Base-by-base conservation (phyloP, 2,113 vertebrate species). In the Bufo bufo region DNA sequence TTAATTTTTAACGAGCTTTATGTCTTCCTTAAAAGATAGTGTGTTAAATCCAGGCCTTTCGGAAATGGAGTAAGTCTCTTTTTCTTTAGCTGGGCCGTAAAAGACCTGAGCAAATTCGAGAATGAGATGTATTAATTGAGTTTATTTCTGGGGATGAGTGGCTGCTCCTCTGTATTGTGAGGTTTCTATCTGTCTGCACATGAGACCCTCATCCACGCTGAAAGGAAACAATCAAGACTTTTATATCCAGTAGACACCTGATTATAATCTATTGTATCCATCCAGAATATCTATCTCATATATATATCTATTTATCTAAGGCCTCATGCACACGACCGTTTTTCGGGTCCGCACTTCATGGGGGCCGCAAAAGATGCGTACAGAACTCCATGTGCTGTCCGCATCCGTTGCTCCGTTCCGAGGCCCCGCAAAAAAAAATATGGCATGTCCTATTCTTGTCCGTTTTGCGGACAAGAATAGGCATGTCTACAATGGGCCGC, bases 1-100 rank as follows among this genome's bases (percentile, higher is more conserved):
- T 95, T 93, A 95, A 94, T 92, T 90, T 93, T 94, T 94, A 91
- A 95, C 92, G 91, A 94, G 90, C 91, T 92, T 86, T 90, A 90
- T 90, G 92, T 93, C 94, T 92, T 93, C 91, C 92, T 94, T 94
- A 93, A 94, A 93, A 92, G 47, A 52, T 16, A 66, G 56, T 89
- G 16, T 0, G 0, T 89, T 89, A 91, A 43, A 88, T 85, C 84
- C 69, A 72, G 20, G 0, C 0, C 19, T 82, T 43, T 74, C 77
- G 45, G 45, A 84, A 80, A 87, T 59, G 19, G 45, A 77, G 71
- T 61, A 50, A 75, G 14, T 11, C 5, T 77, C 9, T n/a, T 74
- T 58, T 85, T 47, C 23, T 72, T 43, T 84, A 10, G 49, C n/a
- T 74, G 11, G 3, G 14, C 43, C n/a, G 2, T 69, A 58, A 72